Evolutionary conservation across 2,797 vertebrate species (phyloP), one percentile per base, ranked within the genome.

Genomic region (Hyperoplus immaculatus): DNA sequence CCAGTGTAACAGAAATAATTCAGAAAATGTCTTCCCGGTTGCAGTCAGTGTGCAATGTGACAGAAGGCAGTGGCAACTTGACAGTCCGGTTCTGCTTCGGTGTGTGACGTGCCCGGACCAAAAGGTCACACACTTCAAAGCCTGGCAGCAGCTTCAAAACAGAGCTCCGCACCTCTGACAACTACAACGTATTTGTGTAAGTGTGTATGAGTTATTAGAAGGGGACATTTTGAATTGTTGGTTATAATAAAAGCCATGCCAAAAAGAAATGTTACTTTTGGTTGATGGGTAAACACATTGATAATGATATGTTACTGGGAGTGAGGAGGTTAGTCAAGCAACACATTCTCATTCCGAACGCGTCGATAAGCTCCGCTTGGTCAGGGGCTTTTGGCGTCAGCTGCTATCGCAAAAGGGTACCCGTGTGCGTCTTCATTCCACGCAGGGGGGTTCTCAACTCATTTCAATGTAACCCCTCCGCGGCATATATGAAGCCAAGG

Each of bases 51-150:
- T 7, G 72, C 88, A 92, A 92, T 88, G 87, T 86, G 77, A 56
- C 69, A 81, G 81, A 76, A 78, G 73, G 88, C 87, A 71, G 83
- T 82, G 88, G 88, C 88, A 94, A 90, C 89, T 89, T 87, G 92
- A 93, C 93, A 93, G 90, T 93, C 92, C 66, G 75, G 93, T 94
- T 94, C 78, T 80, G 83, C 55, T 13, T 84, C 53, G 11, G 81
- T 64, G 84, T 88, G 84, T 92, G 93, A 93, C 90, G 64, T 92
- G 86, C 53, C 29, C 72, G 73, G 87, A 91, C 78, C 85, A 78
- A 92, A 94, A 94, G 93, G 91, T 94, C 93, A 93, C 66, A 68
- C 77, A 88, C 92, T 91, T 95, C 92, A 95, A 92, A 94, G 90
- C 74, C 72, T 86, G 66, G 67, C 61, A 91, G 85, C 82, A 55